These are phyloP conservation scores for Antheraea mylitta DNA, from an alignment of 1,140 invertebrate species.

Conservation along the genomic window DNA sequence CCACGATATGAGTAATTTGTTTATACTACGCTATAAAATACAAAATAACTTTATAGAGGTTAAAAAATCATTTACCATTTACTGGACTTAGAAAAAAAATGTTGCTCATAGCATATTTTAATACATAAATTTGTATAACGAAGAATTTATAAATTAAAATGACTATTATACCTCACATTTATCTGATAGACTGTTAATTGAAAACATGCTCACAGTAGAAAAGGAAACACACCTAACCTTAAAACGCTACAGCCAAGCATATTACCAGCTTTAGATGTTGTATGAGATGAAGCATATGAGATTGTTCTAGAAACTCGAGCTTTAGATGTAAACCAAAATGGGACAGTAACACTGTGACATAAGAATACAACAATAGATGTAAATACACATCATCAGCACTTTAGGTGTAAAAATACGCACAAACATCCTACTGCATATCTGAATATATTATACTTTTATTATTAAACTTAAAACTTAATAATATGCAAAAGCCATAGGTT, in stretches of 20 bases:
- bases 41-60: too few relatives aligned
- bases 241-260: background rate
- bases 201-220: background rate
- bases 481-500: too few relatives aligned
- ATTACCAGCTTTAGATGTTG: slow-evolving; percentile 29
- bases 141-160: too few relatives aligned
- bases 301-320: slow-evolving; percentile 16
- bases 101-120: too few relatives aligned
- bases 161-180: background rate
- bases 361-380: slow-evolving; percentile 3
- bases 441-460: too few relatives aligned
- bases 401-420: background rate
- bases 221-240: background rate
- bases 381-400: slow-evolving; percentile 9
- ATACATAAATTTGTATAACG: too few relatives aligned
- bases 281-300: slow-evolving; percentile 5
- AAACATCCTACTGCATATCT: background rate
- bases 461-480: too few relatives aligned
- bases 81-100: too few relatives aligned
- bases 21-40: too few relatives aligned
- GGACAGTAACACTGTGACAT: slow-evolving; percentile 37
- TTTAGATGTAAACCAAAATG: slow-evolving; percentile 30
- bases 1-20: too few relatives aligned
- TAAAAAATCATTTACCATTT: too few relatives aligned
- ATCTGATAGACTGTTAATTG: background rate